Evolutionary conservation across 2,797 vertebrate species (phyloP).

Genomic region (Acanthis flammea): DNA sequence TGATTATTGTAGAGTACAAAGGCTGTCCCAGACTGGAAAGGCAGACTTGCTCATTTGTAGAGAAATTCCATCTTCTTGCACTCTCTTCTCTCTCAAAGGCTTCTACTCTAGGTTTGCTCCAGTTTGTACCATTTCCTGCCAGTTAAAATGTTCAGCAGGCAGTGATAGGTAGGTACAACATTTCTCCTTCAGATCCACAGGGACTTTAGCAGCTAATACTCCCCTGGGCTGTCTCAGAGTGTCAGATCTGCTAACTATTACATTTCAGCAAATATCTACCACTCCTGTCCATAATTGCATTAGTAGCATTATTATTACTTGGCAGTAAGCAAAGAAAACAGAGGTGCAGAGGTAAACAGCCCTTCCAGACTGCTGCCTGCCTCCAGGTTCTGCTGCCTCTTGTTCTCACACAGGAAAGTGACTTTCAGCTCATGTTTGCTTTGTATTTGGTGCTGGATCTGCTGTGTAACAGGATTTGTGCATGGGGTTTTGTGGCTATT

Average conservation of each 20-base stretch:
- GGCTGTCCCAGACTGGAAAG: neutral
- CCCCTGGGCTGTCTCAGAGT: neutral
- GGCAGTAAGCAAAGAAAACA: neutral
- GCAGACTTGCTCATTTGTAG: neutral
- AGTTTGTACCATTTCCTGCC: neutral
- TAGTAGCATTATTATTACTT: neutral
- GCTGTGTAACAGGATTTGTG: neutral
- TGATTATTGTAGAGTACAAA: neutral
- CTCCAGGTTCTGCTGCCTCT: neutral
- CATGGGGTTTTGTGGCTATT: neutral
- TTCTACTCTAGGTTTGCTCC: neutral
- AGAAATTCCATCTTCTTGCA: neutral
- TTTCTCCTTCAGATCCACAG: neutral
- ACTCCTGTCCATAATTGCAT: conserved; percentile 2
- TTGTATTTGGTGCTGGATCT: neutral
- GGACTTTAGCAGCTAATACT: neutral
- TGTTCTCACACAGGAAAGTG: neutral
- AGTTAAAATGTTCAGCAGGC: neutral
- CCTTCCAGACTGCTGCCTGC: neutral
- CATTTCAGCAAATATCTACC: neutral
- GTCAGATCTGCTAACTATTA: neutral
- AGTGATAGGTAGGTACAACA: neutral
- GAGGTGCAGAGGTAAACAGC: conserved; percentile 2
- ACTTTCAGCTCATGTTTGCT: neutral
- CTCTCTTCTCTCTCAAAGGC: neutral